phyloP scores from a whole-genome alignment of 2,888 invertebrate genomes.

The Limnephilus lunatus region DNA sequence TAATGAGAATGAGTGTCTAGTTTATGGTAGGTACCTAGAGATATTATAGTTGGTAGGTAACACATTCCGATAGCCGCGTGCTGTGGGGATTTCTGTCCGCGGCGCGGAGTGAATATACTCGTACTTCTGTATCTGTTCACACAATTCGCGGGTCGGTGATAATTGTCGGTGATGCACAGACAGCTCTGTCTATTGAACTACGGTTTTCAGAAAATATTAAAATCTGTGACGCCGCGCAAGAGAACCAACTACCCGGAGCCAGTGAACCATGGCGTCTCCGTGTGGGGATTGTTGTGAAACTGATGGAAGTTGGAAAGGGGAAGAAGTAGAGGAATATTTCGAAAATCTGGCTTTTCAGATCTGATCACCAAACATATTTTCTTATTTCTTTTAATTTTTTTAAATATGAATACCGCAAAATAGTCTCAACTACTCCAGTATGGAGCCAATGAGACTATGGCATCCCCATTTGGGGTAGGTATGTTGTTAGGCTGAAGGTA shows the following conservation, averaged over 20 bases:
- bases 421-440: too few species aligned
- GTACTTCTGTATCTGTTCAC: neutral
- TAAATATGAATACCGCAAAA: too few species aligned
- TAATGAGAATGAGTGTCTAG: neutral
- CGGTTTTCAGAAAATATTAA: neutral
- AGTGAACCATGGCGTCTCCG: neutral
- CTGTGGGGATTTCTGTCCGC: neutral
- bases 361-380: neutral
- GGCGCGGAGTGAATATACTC: neutral
- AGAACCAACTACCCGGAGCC: neutral
- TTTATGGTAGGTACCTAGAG: conserved; percentile 18
- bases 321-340: too few species aligned
- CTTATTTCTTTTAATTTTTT: too few species aligned
- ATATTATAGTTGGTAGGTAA: conserved; percentile 4
- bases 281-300: neutral
- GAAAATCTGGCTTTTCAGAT: neutral
- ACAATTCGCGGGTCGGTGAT: conserved; percentile 24
- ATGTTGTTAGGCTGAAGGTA: too few species aligned
- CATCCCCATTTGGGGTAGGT: too few species aligned
- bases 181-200: neutral
- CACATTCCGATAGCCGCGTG: conserved; percentile 35
- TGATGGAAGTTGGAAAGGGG: neutral
- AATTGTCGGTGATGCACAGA: conserved; percentile 17
- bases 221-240: neutral
- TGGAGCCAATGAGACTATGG: too few species aligned